These are phyloP conservation scores for Scartelaos histophorus DNA, from an alignment of 2,113 vertebrate species.

Conservation along the genomic window DNA sequence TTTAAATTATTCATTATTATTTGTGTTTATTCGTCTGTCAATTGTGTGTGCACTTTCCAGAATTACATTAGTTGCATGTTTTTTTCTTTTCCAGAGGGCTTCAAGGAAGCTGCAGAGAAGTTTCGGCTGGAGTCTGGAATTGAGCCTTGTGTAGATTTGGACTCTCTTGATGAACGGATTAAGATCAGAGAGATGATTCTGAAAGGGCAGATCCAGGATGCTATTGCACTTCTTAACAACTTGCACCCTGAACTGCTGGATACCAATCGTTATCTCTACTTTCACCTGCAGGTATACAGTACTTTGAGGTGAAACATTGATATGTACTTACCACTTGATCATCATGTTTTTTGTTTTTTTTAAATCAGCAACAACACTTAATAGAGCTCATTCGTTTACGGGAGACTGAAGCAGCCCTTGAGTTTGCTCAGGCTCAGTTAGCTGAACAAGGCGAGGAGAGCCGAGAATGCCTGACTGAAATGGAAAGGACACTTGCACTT, in stretches of 20 bases:
- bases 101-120: constrained; percentile 98
- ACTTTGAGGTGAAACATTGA: not conserved
- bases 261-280: constrained; percentile 98
- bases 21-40: not conserved
- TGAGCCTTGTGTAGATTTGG: constrained; percentile 93
- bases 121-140: constrained; percentile 98
- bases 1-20: not conserved
- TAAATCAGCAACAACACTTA: constrained; percentile 91
- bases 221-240: constrained; percentile 93
- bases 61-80: not conserved
- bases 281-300: constrained; percentile 94
- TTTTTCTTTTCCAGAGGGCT: constrained; percentile 84
- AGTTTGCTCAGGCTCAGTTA: constrained; percentile 97
- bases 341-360: constrained; percentile 19
- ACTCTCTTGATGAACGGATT: constrained; percentile 95
- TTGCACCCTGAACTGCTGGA: constrained; percentile 96
- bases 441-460: constrained; percentile 98
- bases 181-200: constrained; percentile 97
- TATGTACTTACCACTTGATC: no score
- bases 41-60: not conserved
- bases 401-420: constrained; percentile 94
- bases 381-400: constrained; percentile 97
- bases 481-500: constrained; percentile 94
- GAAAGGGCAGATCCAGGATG: constrained; percentile 97
- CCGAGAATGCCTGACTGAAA: constrained; percentile 94